Base-by-base conservation (phyloP, 2,113 vertebrate species). In the Pterocles burchelli region DNA sequence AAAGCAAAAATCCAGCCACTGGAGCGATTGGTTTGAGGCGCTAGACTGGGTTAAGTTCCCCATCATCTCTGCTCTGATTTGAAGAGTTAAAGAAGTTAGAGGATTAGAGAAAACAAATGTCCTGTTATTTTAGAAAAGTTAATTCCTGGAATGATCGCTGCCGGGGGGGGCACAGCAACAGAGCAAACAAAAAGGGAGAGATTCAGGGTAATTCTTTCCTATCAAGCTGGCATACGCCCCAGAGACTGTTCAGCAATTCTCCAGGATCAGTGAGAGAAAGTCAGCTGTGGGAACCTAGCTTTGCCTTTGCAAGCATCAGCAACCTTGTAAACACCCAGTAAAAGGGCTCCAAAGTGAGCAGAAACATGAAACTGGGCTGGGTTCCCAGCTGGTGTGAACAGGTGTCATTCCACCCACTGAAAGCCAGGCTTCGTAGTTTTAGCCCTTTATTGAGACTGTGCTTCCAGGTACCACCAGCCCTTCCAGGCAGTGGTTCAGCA, bases 221-320 rank as follows among this genome's bases (percentile, higher is more conserved):
- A 96, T 96, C 96, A 96, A 85, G 76, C 75, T 97, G 97, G 94
- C 97, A 90, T 54, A 29, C 12, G 1, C 88, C 82, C 95, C 92
- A 88, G 85, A 93, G 90, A 92, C 96, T 87, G 90, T 91, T 96
- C 97, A 97, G 97, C 95, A 97, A 5, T 93, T 95, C 90, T 94
- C 66, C 5, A 5, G 28, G 72, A 96, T 88, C 86, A 88, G 94
- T 8, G 61, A 83, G 92, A 85, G 85, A 88, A 91, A 95, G 81
- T 74, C 77, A 83, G 84, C 90, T 97, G 94, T 79, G 95, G 85
- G 93, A 95, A 95, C 34, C 24, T 12, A 85, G 73, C 48, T 45
- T 71, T 78, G 70, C 70, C 93, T 96, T 85, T 73, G 87, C 72
- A 74, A 83, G 76, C 85, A 92, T 94, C 91, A 90, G 62, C 90